These are phyloP conservation scores for Venusia cambrica DNA, from an alignment of 2,888 invertebrate genomes.

Conservation along the genomic window DNA sequence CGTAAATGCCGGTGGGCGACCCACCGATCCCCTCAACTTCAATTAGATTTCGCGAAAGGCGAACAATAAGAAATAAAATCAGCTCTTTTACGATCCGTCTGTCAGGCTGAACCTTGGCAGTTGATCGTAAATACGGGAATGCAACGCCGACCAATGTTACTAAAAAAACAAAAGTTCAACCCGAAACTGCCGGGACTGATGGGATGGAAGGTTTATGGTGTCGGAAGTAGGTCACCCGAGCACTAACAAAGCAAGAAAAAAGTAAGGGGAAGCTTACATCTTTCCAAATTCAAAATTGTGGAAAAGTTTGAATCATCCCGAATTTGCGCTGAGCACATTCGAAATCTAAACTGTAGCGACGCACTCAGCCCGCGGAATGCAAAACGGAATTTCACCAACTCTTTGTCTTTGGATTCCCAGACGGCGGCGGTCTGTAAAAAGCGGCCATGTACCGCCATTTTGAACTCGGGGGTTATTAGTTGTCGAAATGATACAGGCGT, in stretches of 20 bases:
- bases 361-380: constrained; percentile 68
- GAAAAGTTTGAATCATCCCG: too few relatives aligned
- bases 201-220: constrained; percentile 62
- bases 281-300: too few relatives aligned
- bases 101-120: constrained; percentile 46
- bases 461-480: constrained; percentile 66
- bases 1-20: constrained; percentile 58
- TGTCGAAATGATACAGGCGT: constrained; percentile 61
- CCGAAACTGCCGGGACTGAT: constrained; percentile 59
- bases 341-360: constrained; percentile 55
- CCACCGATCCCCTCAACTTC: constrained; percentile 52
- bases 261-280: too few relatives aligned
- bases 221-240: constrained; percentile 65
- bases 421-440: constrained; percentile 74
- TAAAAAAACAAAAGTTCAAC: constrained; percentile 60
- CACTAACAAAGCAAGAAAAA: too few relatives aligned
- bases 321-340: constrained; percentile 53
- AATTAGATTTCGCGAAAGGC: constrained; percentile 78
- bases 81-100: constrained; percentile 71
- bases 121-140: constrained; percentile 47
- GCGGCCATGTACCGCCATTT: constrained; percentile 64
- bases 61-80: constrained; percentile 80
- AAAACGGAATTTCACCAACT: constrained; percentile 70
- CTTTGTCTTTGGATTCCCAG: constrained; percentile 79
- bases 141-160: constrained; percentile 61